Percentiles rank a stretch among this genome's conserved stretches.
Evolutionary conservation across 2,888 invertebrate species (phyloP).

Genomic region (Sicus ferrugineus): DNA sequence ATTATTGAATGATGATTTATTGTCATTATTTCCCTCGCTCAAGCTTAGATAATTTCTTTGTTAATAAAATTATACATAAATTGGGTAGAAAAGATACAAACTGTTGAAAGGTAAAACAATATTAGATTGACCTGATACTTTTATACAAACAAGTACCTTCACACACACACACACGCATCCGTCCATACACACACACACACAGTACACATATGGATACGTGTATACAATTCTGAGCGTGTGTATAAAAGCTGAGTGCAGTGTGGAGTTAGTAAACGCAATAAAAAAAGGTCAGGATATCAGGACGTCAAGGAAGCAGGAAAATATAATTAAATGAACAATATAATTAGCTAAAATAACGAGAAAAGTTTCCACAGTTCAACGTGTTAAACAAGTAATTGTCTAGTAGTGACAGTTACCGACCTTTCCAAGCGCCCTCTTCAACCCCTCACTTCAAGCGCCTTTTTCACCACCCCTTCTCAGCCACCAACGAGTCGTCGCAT

Average conservation of each 20-base stretch:
- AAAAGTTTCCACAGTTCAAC: slow-evolving; percentile 49
- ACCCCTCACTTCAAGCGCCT: neutral
- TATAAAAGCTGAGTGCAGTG: neutral
- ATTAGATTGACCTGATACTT: too few species aligned
- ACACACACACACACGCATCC: too few species aligned
- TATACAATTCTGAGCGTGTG: too few species aligned
- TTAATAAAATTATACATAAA: too few species aligned
- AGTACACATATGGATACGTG: too few species aligned
- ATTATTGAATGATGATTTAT: too few species aligned
- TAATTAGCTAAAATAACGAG: slow-evolving; percentile 61
- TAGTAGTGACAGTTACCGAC: neutral
- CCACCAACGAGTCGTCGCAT: neutral
- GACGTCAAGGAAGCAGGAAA: neutral
- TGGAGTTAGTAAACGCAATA: neutral
- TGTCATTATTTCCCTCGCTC: too few species aligned
- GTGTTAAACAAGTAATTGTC: slow-evolving; percentile 9
- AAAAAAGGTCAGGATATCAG: neutral
- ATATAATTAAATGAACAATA: slow-evolving; percentile 21
- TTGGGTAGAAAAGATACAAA: too few species aligned
- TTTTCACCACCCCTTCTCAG: neutral
- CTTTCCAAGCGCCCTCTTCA: neutral
- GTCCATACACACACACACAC: too few species aligned
- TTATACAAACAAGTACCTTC: too few species aligned
- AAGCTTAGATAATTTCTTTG: too few species aligned
- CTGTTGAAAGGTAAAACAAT: too few species aligned